These are phyloP conservation scores for Ochlodes sylvanus DNA, from an alignment of 2,888 invertebrate genomes.

Conservation along the genomic window DNA sequence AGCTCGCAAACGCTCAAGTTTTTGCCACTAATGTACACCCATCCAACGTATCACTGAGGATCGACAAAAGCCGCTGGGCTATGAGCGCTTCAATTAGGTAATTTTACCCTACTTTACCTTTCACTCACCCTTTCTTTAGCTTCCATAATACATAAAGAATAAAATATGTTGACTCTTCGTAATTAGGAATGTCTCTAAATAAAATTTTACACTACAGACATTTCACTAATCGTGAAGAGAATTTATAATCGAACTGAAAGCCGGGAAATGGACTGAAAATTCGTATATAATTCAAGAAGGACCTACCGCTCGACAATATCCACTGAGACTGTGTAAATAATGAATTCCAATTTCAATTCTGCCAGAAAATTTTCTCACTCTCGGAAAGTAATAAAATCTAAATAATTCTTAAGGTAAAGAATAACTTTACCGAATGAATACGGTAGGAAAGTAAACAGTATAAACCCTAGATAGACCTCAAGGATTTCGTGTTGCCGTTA, in stretches of 20 bases:
- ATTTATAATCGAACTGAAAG: background rate
- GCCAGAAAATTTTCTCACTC: background rate
- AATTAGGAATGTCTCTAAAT: background rate
- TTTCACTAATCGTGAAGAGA: background rate
- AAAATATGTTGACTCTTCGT: background rate
- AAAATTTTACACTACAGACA: background rate
- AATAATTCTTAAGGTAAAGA: background rate
- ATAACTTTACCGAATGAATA: background rate
- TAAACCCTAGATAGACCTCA: background rate
- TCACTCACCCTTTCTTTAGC: no score
- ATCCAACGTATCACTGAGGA: no score
- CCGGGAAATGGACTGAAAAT: background rate
- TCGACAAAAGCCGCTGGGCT: no score
- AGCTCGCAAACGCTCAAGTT: no score
- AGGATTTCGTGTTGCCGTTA: no score
- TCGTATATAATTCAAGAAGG: slow-evolving; percentile 11
- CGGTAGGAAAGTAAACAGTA: background rate
- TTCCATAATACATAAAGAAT: no score
- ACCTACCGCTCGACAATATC: background rate
- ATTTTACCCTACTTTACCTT: no score
- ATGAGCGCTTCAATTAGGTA: no score
- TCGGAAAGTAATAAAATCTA: background rate
- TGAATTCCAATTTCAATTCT: slow-evolving; percentile 9
- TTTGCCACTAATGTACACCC: no score
- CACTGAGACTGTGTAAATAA: slow-evolving; percentile 13